phyloP scores from a whole-genome alignment of 2,888 invertebrate genomes.

The Cephus spinipes region DNA sequence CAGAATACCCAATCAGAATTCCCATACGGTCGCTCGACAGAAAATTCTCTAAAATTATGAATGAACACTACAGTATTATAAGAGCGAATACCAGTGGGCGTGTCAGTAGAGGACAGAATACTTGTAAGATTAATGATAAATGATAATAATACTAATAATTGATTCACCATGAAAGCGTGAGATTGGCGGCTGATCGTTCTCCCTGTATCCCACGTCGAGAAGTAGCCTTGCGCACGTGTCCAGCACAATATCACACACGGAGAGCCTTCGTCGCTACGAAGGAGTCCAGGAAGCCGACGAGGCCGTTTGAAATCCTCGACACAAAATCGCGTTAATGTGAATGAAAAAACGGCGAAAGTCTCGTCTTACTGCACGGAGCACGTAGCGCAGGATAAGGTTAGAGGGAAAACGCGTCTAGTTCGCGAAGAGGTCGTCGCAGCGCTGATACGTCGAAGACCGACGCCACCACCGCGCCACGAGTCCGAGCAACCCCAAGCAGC shows the following conservation, averaged over 20 bases:
- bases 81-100: neutral
- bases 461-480: conserved; percentile 38
- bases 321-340: neutral
- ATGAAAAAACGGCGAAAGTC: neutral
- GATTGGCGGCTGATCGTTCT: neutral
- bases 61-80: neutral
- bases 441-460: conserved; percentile 45
- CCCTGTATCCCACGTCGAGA: conserved; percentile 4
- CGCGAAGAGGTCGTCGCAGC: conserved; percentile 50
- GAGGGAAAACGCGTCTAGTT: conserved; percentile 41
- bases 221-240: conserved; percentile 5
- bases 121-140: neutral
- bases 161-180: neutral
- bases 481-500: conserved; percentile 13
- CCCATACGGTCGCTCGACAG: neutral
- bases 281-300: neutral
- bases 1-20: neutral
- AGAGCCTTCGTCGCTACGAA: neutral
- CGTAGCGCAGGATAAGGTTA: conserved; percentile 45
- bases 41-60: neutral
- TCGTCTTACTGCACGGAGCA: conserved; percentile 35
- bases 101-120: neutral
- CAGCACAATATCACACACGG: neutral
- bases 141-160: neutral
- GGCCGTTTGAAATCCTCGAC: neutral